Evolutionary conservation across 2,113 vertebrate species (phyloP), one percentile per base, ranked within the genome.

Genomic region (Eidolon helvum): DNA sequence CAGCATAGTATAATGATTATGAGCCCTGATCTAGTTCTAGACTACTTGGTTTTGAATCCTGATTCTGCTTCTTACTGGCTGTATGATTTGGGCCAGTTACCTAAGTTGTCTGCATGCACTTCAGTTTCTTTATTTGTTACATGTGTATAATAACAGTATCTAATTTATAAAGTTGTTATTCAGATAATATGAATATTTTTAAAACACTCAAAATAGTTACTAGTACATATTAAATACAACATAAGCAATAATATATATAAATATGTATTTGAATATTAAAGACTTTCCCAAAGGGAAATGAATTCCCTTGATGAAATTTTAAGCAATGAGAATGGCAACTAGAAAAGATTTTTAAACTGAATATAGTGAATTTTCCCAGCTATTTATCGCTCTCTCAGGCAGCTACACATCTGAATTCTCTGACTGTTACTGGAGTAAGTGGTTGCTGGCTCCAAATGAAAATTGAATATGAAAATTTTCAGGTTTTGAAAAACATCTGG

Each of bases 401-500:
- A 78, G 68, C 40, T 40, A 7, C 3, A 10, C 26, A 11, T 75
- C 19, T 55, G n/a, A 77, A 19, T 69, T 80, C 45, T 80, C 38
- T 63, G 61, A 48, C 61, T 86, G 3, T 90, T 33, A 15, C 35
- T 77, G 15, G 28, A 15, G 4, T 59, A 19, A 55, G 55, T 72
- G 77, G 69, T 87, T 94, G 9, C 84, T 94, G 71, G 84, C 82
- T 83, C 35, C 15, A 11, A 86, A n/a, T 53, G 24, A 50, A 48
- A 89, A 88, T 26, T n/a, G 53, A 94, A 68, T 87, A 90, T 92
- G 94, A 96, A 92, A 71, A 94, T 66, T 90, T 97, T 87, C 78
- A 87, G 45, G 96, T 87, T 94, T 68, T 94, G 83, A 82, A 96
- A 95, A 96, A 95, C 86, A 97, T 96, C 89, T 97, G 96, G 75